Evolutionary conservation across 2,113 vertebrate genomes (phyloP), one percentile per base, ranked within the genome.

Genomic region (Tragelaphus imberbis): DNA sequence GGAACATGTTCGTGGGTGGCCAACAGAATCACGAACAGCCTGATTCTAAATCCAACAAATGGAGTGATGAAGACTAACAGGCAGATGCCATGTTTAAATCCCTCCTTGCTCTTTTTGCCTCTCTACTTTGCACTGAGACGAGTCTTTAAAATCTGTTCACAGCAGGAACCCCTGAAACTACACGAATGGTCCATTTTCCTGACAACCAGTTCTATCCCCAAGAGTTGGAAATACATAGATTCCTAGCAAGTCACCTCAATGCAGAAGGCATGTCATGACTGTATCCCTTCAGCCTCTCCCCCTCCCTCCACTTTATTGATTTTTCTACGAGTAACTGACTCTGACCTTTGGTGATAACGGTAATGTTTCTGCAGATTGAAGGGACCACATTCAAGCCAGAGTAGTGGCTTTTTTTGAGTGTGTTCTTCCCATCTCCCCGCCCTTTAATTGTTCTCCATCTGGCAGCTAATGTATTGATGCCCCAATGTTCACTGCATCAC

Each of bases 41-140:
- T 33, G 23, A 68, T 58, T 5, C 0, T 96, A 51, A 97, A 91
- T 47, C 30, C 7, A 25, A 23, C 6, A 12, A 97, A 94, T 28
- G 59, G 90, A 93, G 44, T 84, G 56, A 71, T 58, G n/a, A 94
- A 84, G 90, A 94, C 44, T 94, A 97, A 84, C 59, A 96, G 51
- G 84, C n/a, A 96, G 89, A 27, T 91, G 82, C 90, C 93, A 36
- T 96, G 94, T 98, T 84, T 85, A 98, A 97, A 94, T 91, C 0
- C 0, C 47, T 91, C 19, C 56, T 98, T 97, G 36, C 40, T 88
- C 95, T 94, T 40, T 92, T 61, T 25, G 21, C 5, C 21, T 68
- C 30, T 96, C 16, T 65, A 27, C 84, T 71, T 55, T 77, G 13
- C 47, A 19, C 89, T 84, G 89, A 89, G 93, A 75, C 71, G 93